Evolutionary conservation across 2,888 invertebrate genomes (phyloP), one percentile per base, ranked within the genome.

Genomic region (Orthosia gracilis): DNA sequence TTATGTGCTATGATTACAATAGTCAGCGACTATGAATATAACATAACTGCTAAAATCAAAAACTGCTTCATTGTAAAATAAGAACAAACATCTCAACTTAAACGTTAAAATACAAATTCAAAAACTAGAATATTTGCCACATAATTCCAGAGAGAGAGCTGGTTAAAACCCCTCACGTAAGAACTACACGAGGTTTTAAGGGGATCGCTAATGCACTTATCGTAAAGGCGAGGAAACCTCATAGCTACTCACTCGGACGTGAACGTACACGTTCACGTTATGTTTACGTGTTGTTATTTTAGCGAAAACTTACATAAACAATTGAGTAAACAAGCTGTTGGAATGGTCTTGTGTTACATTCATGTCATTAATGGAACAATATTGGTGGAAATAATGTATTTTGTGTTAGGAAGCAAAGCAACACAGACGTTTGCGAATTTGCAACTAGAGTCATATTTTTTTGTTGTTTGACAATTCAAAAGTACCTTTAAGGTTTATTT

Each of bases 131-230:
- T 26, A 58, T 15, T 45, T 31, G 31, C 18, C 23, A 40, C 55
- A 18, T 12, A 65, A 58, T 58, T 15, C 26, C 5, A 55, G 13
- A 17, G n/a, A 40, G 18, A 52, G 23, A 21, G 31, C 12, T 58
- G 49, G 26, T 23, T 62, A 15, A 57, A 62, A 66, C 49, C 52
- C 31, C 4, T 26, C 71, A 76, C 55, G 62, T 62, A 66, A 66
- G n/a, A 61, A 17, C 26, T 58, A 21, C 52, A n/a, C 49, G 54
- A 62, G 76, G 58, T 76, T 45, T 52, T 23, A 66, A 79, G 58
- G 62, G 76, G 63, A 75, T 58, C 49, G 72, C 67, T 81, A 72
- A 77, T 80, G 80, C 77, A 81, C 77, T 80, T 76, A 76, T 76
- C 76, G 76, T 81, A 58, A 72, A 68, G 68, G 65, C 63, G 23